Conservation (phyloP, 1,140 invertebrate genomes). For the Ips nitidus region DNA sequence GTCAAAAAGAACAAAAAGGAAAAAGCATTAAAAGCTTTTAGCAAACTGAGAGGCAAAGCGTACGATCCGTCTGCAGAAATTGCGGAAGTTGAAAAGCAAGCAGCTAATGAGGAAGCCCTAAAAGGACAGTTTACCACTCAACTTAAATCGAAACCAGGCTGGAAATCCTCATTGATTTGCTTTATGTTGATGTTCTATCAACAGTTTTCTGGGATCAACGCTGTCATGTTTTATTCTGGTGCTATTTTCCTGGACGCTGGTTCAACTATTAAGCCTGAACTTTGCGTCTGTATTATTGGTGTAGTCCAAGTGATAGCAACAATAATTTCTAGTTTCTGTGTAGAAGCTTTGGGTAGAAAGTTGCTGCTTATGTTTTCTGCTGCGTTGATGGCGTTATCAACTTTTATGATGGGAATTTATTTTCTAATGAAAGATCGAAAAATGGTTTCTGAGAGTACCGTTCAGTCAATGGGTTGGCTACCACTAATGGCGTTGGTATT, state of each 20-base stretch:
- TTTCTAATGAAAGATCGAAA: slow-evolving; percentile 57
- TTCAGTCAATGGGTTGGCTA: slow-evolving; percentile 57
- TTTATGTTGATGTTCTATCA: slow-evolving; percentile 70
- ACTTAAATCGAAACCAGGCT: slow-evolving; percentile 54
- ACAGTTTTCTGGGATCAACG: slow-evolving; percentile 64
- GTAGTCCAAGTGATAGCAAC: slow-evolving; percentile 71
- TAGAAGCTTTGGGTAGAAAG: slow-evolving; percentile 69
- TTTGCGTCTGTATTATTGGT: slow-evolving; percentile 72
- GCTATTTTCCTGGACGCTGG: slow-evolving; percentile 51
- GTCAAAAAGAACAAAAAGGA: slow-evolving; percentile 60
- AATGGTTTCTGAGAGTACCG: slow-evolving; percentile 33
- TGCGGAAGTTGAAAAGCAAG: slow-evolving; percentile 52
- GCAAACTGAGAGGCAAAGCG: slow-evolving; percentile 67
- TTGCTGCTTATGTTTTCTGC: slow-evolving; percentile 69
- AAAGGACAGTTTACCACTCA: slow-evolving; percentile 51
- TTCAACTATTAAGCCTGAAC: slow-evolving; percentile 55
- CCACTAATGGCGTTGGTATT: slow-evolving; percentile 66
- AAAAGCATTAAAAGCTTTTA: slow-evolving; percentile 65
- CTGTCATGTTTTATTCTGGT: slow-evolving; percentile 64
- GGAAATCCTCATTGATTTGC: slow-evolving; percentile 58
- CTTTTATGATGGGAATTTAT: slow-evolving; percentile 68
- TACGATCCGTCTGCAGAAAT: slow-evolving; percentile 66
- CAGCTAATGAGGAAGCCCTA: slow-evolving; percentile 44
- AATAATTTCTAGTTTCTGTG: slow-evolving; percentile 62
- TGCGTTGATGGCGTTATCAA: slow-evolving; percentile 63